Base-by-base conservation (phyloP, 2,797 vertebrate species). In the Siniperca undulata region DNA sequence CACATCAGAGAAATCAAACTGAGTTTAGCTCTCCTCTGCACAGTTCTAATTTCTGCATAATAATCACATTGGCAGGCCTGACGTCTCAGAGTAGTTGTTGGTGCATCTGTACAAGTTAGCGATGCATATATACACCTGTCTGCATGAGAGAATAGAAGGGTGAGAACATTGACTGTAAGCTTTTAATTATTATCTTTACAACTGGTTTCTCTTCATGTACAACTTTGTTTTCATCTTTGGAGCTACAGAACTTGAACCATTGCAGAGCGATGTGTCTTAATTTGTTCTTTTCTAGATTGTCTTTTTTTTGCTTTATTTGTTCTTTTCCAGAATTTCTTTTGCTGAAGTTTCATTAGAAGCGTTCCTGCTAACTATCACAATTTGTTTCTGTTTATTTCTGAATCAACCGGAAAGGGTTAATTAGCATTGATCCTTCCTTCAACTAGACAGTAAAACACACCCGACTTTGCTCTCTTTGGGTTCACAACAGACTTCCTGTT, bases 31-130 rank as follows among this genome's bases (percentile, higher is more conserved):
- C 77, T 85, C 66, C 52, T 67, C 71, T 74, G 69, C 74, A 42
- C 46, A 3, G 34, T 72, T 77, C 50, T 90, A 56, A 84, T 91
- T 86, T 81, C 76, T 81, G 74, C 74, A 56, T 58, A 61, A 75
- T 85, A 77, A 92, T 87, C 80, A 22, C n/a, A 40, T 12, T 72
- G 22, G 80, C 78, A 58, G 81, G 70, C 17, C 78, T 27, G 84
- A 74, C 68, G 59, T 74, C 66, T 83, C 61, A 0, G 36, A 52
- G 86, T 60, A 70, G 77, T 79, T 65, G 73, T 66, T 13, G 73
- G 20, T 65, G 70, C 73, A 42, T 78, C 72, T 73, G 77, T 19
- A 11, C 52, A n/a, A 48, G 60, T 74, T 56, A 76, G 62, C 62
- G 7, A 24, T 27, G 55, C 48, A 27, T 5, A 4, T 2, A 17